phyloP scores from a whole-genome alignment of 2,797 vertebrate species.

The Anomalospiza imberbis region DNA sequence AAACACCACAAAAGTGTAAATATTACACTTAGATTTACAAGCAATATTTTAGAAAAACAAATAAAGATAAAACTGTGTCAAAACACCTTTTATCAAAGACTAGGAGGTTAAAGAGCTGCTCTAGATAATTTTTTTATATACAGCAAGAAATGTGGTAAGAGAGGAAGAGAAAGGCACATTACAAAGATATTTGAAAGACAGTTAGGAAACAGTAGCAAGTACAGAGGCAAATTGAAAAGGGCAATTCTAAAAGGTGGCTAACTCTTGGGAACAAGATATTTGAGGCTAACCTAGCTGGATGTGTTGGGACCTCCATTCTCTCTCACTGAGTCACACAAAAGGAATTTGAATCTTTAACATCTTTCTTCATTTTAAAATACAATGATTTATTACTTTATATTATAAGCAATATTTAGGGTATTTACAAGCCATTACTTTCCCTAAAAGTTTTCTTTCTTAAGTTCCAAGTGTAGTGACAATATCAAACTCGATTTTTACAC shows the following conservation, averaged over 20 bases:
- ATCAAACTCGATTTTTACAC: background rate
- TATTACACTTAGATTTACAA: background rate
- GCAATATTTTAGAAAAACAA: background rate
- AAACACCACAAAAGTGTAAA: background rate
- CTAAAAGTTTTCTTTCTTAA: background rate
- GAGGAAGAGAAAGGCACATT: background rate
- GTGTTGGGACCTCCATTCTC: background rate
- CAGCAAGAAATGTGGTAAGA: background rate
- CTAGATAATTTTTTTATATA: background rate
- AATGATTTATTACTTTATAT: background rate
- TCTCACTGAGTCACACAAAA: background rate
- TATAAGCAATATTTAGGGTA: background rate
- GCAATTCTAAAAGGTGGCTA: background rate
- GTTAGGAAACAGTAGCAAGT: background rate
- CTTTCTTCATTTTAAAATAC: background rate
- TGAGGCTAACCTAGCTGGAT: background rate
- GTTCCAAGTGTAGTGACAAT: background rate
- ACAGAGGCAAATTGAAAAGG: background rate
- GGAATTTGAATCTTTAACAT: background rate
- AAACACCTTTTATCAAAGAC: background rate
- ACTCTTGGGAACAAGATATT: background rate
- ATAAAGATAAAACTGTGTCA: background rate
- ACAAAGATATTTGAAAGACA: background rate
- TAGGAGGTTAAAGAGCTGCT: background rate
- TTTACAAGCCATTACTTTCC: background rate